A percentile compares a stretch with the other conserved stretches of the same genome.
Conservation (phyloP, 2,888 invertebrate genomes). For the Pollenia amentaria region DNA sequence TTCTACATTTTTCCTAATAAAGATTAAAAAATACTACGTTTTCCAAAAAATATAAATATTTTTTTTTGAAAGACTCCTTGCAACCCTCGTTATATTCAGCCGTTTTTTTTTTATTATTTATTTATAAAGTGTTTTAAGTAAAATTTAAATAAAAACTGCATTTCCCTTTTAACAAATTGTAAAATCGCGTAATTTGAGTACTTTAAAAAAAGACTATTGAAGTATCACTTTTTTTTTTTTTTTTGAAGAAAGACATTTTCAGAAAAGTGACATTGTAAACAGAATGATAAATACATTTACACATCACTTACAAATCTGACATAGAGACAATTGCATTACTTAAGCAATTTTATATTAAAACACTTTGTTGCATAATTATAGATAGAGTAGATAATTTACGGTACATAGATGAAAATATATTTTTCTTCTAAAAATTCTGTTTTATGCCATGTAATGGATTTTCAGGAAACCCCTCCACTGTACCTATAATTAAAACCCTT, state of each 20-base stretch:
- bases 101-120: background rate
- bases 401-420: too few relatives aligned
- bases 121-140: constrained; percentile 15
- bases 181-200: constrained; percentile 11
- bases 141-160: constrained; percentile 46
- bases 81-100: background rate
- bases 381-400: background rate
- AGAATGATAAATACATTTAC: constrained; percentile 69
- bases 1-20: too few relatives aligned
- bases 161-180: constrained; percentile 56
- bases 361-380: background rate
- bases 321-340: constrained; percentile 51
- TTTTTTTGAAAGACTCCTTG: background rate
- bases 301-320: constrained; percentile 60
- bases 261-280: constrained; percentile 76
- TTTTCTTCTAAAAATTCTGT: too few relatives aligned
- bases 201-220: background rate
- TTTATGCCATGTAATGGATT: too few relatives aligned
- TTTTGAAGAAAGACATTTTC: constrained; percentile 7
- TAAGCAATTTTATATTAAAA: constrained; percentile 15
- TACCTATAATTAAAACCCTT: constrained; percentile 3
- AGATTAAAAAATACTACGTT: too few relatives aligned
- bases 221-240: constrained; percentile 19
- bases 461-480: background rate
- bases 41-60: background rate